Percentiles rank a stretch among this genome's conserved stretches.
phyloP scores from a whole-genome alignment of 2,113 vertebrate genomes.

The Echinops telfairi region DNA sequence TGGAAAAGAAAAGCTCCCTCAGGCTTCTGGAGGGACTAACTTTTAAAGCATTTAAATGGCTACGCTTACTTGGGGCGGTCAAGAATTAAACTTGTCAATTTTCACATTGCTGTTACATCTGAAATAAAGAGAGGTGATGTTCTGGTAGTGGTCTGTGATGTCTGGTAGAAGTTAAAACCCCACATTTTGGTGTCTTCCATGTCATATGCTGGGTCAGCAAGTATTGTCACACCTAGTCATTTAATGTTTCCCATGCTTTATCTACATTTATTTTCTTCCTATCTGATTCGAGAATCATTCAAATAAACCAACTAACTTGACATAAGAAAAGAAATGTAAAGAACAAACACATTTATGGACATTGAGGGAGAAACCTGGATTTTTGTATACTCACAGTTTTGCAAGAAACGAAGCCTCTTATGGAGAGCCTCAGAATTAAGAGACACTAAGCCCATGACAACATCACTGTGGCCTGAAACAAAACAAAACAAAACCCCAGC shows the following conservation, averaged over 20 bases:
- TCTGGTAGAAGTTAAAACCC: constrained; percentile 77
- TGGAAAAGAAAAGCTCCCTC: constrained; percentile 84
- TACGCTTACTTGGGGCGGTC: constrained; percentile 87
- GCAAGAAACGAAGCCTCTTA: constrained; percentile 92
- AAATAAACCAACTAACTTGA: constrained; percentile 26
- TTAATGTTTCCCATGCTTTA: constrained; percentile 38
- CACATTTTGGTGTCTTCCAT: constrained; percentile 49
- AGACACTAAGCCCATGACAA: constrained; percentile 96
- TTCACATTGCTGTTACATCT: constrained; percentile 86
- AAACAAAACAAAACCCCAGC: background rate
- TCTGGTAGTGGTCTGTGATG: constrained; percentile 86
- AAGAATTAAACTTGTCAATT: constrained; percentile 88
- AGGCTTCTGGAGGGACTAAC: constrained; percentile 84
- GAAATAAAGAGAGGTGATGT: constrained; percentile 86
- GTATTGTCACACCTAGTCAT: constrained; percentile 70
- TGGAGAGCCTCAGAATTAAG: constrained; percentile 89
- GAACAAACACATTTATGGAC: background rate
- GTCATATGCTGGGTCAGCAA: constrained; percentile 76
- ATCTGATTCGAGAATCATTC: constrained; percentile 21
- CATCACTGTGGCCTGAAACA: constrained; percentile 94
- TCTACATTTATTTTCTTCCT: constrained; percentile 79
- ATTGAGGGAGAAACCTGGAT: background rate
- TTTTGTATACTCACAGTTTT: constrained; percentile 90
- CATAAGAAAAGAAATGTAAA: constrained; percentile 57
- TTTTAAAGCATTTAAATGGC: constrained; percentile 82